Percentiles rank a stretch among this genome's conserved stretches.
Evolutionary conservation across 2,888 invertebrate species (phyloP).

Genomic region (Galerucella calmariensis): DNA sequence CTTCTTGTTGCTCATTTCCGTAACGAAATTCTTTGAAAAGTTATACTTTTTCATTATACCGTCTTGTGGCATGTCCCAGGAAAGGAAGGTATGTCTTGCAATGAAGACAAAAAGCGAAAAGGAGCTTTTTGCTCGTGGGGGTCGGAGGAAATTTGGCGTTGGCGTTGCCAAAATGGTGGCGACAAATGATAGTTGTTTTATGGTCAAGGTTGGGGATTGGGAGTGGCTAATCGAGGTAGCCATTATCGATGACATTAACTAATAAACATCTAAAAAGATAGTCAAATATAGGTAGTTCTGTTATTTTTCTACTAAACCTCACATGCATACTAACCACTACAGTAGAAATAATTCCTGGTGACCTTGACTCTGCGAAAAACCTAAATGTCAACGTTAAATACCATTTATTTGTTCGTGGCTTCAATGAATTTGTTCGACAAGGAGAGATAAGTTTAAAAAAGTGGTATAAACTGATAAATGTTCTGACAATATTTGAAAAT

Average conservation of each 20-base stretch:
- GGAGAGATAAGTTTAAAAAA: background rate
- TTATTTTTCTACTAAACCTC: background rate
- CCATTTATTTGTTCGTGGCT: background rate
- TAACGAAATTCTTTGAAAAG: too few relatives aligned
- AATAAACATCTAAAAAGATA: conserved; percentile 10
- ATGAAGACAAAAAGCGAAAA: too few relatives aligned
- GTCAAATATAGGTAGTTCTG: conserved; percentile 19
- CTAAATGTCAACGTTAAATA: conserved; percentile 4
- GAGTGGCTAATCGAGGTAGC: background rate
- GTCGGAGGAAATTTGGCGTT: too few relatives aligned
- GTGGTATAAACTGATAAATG: background rate
- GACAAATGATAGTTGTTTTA: too few relatives aligned
- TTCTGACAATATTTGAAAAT: background rate
- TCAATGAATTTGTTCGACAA: background rate
- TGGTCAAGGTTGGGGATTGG: too few relatives aligned
- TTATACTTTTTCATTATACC: too few relatives aligned
- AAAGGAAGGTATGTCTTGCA: too few relatives aligned
- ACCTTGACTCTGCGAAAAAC: background rate
- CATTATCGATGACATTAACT: background rate
- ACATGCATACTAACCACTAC: conserved; percentile 30
- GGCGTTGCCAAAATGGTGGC: too few relatives aligned
- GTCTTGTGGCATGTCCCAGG: too few relatives aligned
- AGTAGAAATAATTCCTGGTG: background rate
- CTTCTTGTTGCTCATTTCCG: too few relatives aligned
- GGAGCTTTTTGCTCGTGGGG: too few relatives aligned